Evolutionary conservation across 2,113 vertebrate species (phyloP).

Genomic region (Ranitomeya imitator): DNA sequence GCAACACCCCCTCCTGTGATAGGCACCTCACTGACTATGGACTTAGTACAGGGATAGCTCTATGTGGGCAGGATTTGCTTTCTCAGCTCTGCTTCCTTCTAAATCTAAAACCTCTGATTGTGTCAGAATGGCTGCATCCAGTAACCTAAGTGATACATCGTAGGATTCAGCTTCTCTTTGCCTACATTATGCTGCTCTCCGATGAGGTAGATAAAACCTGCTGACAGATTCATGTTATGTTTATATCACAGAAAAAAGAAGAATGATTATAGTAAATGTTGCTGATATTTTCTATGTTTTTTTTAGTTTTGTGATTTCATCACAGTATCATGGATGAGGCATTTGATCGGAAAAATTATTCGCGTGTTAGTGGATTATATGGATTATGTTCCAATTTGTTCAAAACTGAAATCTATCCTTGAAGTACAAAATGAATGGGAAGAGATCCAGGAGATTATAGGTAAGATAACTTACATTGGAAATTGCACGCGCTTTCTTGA

Average conservation of each 20-base stretch:
- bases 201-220: too few species aligned
- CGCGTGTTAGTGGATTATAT: conserved; percentile 81
- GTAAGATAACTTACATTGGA: conserved; percentile 65
- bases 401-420: conserved; percentile 76
- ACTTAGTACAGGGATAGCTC: too few species aligned
- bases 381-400: conserved; percentile 79
- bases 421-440: conserved; percentile 80
- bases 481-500: background rate
- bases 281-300: conserved; percentile 18
- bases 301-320: conserved; percentile 87
- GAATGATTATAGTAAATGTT: background rate
- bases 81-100: too few species aligned
- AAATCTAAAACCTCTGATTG: too few species aligned
- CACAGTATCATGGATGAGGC: conserved; percentile 78
- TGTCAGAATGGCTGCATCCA: too few species aligned
- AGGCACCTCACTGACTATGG: too few species aligned
- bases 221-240: too few species aligned
- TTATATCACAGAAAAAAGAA: background rate
- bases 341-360: conserved; percentile 75
- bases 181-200: too few species aligned
- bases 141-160: too few species aligned
- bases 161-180: too few species aligned
- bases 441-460: conserved; percentile 74
- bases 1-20: too few species aligned
- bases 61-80: too few species aligned